These are phyloP conservation scores for Notothenia rossii DNA, from an alignment of 2,113 vertebrate species.

Conservation along the genomic window DNA sequence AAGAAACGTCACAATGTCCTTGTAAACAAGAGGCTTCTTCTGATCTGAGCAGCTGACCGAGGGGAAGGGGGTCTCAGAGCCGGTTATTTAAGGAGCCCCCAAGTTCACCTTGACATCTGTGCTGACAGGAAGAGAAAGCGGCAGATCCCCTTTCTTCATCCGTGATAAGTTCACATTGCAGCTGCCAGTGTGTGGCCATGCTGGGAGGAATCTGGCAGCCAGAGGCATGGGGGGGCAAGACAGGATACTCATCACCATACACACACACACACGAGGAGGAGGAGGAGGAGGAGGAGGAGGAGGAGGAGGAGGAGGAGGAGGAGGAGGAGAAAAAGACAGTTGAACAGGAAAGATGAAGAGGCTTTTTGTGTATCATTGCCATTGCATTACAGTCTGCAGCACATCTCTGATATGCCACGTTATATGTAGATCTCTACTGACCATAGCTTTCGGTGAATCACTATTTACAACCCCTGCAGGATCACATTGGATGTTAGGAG, in stretches of 20 bases:
- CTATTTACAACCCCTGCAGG: neutral
- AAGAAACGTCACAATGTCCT: constrained; percentile 42
- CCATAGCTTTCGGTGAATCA: neutral
- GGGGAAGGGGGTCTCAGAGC: constrained; percentile 57
- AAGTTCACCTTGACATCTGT: constrained; percentile 85
- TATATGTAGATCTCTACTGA: neutral
- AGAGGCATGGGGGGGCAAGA: neutral
- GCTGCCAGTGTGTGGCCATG: constrained; percentile 78
- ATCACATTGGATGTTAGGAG: neutral
- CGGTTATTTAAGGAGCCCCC: constrained; percentile 82
- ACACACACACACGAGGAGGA: neutral
- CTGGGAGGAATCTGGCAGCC: constrained; percentile 56
- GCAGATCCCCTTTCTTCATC: constrained; percentile 81
- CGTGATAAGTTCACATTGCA: constrained; percentile 80
- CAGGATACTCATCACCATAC: neutral
- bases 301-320: neutral
- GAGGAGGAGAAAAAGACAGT: neutral
- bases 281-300: neutral
- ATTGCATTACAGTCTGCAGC: too few relatives aligned
- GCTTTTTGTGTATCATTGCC: too few relatives aligned
- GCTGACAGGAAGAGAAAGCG: constrained; percentile 83
- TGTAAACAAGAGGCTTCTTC: constrained; percentile 74
- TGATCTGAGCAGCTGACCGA: constrained; percentile 70
- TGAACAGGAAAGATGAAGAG: neutral
- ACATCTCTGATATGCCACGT: too few relatives aligned